These are phyloP conservation scores for Anastatus disparis DNA, from an alignment of 1,140 invertebrate genomes.

Conservation along the genomic window DNA sequence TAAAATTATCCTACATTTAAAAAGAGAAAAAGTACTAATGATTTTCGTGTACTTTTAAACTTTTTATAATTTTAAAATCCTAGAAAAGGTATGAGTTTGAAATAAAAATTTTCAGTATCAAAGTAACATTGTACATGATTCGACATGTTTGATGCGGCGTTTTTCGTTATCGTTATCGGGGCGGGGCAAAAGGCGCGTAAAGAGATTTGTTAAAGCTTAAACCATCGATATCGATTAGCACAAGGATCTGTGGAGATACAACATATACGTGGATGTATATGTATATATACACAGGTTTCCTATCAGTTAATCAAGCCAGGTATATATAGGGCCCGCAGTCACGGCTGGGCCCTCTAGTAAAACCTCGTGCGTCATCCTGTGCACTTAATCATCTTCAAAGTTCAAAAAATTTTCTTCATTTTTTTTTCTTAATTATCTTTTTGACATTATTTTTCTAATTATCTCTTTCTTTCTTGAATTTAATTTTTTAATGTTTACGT, in stretches of 20 bases:
- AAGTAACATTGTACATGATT: no score
- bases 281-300: no score
- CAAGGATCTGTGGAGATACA: slow-evolving; percentile 55
- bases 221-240: slow-evolving; percentile 56
- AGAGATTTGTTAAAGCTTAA: no score
- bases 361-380: neutral
- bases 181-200: slow-evolving; percentile 49
- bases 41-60: no score
- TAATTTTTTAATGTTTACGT: neutral
- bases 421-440: neutral
- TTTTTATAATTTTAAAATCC: no score
- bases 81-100: no score
- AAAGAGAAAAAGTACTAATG: no score
- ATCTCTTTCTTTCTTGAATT: slow-evolving; percentile 22
- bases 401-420: no score
- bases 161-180: slow-evolving; percentile 59
- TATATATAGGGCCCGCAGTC: slow-evolving; percentile 44
- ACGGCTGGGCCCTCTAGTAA: slow-evolving; percentile 48
- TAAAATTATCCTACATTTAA: no score
- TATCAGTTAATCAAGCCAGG: slow-evolving; percentile 59
- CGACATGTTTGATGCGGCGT: neutral
- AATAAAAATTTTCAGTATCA: no score
- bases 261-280: no score
- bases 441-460: neutral
- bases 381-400: slow-evolving; percentile 38